Evolutionary conservation across 2,797 vertebrate species (phyloP).

Genomic region (Apogon hyalosoma): DNA sequence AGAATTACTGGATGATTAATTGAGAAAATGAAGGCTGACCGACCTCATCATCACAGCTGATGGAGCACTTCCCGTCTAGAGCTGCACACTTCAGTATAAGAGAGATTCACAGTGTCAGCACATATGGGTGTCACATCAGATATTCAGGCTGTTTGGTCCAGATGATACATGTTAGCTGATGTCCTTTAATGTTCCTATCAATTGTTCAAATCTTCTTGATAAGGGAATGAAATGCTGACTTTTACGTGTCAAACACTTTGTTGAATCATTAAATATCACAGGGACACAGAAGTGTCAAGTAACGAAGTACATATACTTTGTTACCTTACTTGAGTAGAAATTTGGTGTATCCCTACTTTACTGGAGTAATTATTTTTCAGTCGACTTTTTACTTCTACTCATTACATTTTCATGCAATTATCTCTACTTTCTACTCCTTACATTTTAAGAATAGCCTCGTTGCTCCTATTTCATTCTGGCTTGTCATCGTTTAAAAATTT

Average conservation of each 20-base stretch:
- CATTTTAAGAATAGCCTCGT: no score
- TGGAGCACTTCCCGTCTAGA: conserved; percentile 94
- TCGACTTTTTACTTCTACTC: no score
- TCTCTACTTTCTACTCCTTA: no score
- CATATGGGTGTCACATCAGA: conserved; percentile 1
- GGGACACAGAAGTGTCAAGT: no score
- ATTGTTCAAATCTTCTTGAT: conserved; percentile 11
- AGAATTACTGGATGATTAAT: neutral
- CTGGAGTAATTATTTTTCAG: no score
- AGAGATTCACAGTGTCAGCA: neutral
- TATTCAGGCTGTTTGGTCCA: neutral
- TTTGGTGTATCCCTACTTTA: no score
- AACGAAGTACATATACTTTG: no score
- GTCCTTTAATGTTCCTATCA: neutral
- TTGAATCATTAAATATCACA: neutral
- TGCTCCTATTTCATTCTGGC: no score
- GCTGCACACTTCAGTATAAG: conserved; percentile 88
- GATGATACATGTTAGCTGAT: conserved; percentile 1
- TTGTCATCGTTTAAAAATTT: no score
- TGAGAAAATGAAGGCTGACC: conserved; percentile 48
- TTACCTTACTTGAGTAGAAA: no score
- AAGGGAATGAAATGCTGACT: neutral
- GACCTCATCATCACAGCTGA: conserved; percentile 97
- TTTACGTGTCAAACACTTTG: conserved; percentile 4
- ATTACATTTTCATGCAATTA: no score